Evolutionary conservation across 2,888 invertebrate genomes (phyloP).

Genomic region (Noctua pronuba): DNA sequence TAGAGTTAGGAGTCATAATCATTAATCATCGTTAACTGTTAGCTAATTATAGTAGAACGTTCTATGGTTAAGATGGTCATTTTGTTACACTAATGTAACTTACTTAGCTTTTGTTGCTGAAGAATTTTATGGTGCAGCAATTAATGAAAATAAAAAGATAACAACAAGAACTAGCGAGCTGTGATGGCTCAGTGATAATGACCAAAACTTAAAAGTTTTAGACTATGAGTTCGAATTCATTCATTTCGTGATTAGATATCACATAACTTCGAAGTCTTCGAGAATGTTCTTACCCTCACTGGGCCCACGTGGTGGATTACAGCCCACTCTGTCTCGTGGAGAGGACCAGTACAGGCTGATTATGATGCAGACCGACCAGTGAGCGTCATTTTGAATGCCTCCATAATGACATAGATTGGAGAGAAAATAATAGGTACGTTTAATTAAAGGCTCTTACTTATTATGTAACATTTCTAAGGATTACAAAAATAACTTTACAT

Average conservation of each 20-base stretch:
- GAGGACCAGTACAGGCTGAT: background rate
- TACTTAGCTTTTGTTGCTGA: background rate
- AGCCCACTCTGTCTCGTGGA: background rate
- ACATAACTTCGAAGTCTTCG: background rate
- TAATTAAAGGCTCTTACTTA: background rate
- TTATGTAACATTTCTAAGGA: background rate
- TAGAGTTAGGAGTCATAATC: conserved; percentile 32
- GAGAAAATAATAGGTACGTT: background rate
- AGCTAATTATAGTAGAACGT: conserved; percentile 46
- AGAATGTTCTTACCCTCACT: background rate
- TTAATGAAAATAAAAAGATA: background rate
- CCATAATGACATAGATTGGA: background rate
- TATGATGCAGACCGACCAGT: background rate
- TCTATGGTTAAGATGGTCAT: conserved; percentile 1
- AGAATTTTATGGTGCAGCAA: background rate
- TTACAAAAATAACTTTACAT: conserved; percentile 17
- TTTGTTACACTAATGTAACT: background rate
- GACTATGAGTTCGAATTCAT: background rate
- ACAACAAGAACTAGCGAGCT: background rate
- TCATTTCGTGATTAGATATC: background rate
- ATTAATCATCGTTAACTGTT: conserved; percentile 57
- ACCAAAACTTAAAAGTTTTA: background rate
- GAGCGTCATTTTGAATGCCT: background rate
- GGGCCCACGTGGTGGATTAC: background rate
- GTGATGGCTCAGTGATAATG: background rate